Evolutionary conservation across 2,888 invertebrate species (phyloP).

Genomic region (Nemapogon koenigi): DNA sequence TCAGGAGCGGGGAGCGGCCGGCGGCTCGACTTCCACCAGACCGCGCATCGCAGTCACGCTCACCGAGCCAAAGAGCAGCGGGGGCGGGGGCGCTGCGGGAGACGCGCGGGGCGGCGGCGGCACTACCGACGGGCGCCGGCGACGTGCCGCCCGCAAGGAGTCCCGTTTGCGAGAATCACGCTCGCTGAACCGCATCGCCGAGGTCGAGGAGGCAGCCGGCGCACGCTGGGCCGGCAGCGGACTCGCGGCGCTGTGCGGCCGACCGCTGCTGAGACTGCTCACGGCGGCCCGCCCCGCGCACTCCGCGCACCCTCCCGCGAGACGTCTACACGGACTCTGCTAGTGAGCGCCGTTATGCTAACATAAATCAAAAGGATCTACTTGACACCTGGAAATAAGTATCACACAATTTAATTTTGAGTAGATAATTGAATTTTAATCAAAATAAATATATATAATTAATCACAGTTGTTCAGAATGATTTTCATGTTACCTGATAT

Average conservation of each 20-base stretch:
- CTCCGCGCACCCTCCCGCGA: constrained; percentile 27
- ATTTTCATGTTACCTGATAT: too few species aligned
- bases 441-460: too few species aligned
- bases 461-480: too few species aligned
- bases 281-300: constrained; percentile 52
- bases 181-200: constrained; percentile 84
- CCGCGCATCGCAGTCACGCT: constrained; percentile 25
- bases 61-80: constrained; percentile 40
- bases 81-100: constrained; percentile 44
- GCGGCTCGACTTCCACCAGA: constrained; percentile 25
- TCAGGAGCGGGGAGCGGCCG: constrained; percentile 72
- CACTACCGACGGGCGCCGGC: constrained; percentile 30
- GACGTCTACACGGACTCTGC: constrained; percentile 52
- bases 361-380: too few species aligned
- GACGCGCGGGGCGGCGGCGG: constrained; percentile 20
- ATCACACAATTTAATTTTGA: too few species aligned
- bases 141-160: constrained; percentile 51
- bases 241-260: constrained; percentile 50
- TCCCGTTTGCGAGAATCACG: constrained; percentile 77
- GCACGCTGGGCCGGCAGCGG: constrained; percentile 43
- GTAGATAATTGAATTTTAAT: too few species aligned
- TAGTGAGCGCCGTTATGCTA: constrained; percentile 23
- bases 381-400: too few species aligned
- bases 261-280: constrained; percentile 48
- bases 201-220: constrained; percentile 84